phyloP scores from a whole-genome alignment of 35 echinoderm and acorn worm species.

The Lytechinus variegatus region DNA sequence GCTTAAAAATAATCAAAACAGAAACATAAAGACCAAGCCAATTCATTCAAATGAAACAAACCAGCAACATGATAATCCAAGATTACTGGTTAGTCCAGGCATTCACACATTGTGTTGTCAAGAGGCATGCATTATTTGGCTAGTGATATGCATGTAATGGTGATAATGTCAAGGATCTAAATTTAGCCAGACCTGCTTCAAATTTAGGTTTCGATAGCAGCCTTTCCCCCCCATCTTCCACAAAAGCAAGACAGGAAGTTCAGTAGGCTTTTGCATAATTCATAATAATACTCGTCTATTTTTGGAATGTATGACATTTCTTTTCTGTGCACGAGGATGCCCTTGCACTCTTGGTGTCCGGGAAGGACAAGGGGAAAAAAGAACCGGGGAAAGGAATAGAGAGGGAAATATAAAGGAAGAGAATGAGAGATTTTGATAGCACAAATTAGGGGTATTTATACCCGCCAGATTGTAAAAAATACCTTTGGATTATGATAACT shows the following conservation, averaged over 20 bases:
- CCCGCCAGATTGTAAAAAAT: no score
- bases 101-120: not conserved
- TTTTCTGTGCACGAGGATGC: not conserved
- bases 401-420: conserved; percentile 34
- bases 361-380: not conserved
- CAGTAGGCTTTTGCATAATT: conserved; percentile 3
- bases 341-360: not conserved
- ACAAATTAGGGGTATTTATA: no score
- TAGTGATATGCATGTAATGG: not conserved
- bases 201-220: not conserved
- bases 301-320: conserved; percentile 30
- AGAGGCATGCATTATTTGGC: not conserved
- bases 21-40: no score
- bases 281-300: conserved; percentile 24
- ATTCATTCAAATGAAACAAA: no score
- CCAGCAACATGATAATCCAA: no score
- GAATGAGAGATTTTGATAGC: conserved; percentile 16
- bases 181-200: conserved; percentile 24
- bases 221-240: not conserved
- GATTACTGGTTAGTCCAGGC: not conserved
- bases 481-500: no score
- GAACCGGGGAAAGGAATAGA: not conserved
- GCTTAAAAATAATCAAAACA: no score
- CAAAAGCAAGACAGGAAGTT: conserved; percentile 18
- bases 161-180: conserved; percentile 28